These are phyloP conservation scores for Ochropleura leucogaster DNA, from an alignment of 2,888 invertebrate genomes.

Conservation along the genomic window DNA sequence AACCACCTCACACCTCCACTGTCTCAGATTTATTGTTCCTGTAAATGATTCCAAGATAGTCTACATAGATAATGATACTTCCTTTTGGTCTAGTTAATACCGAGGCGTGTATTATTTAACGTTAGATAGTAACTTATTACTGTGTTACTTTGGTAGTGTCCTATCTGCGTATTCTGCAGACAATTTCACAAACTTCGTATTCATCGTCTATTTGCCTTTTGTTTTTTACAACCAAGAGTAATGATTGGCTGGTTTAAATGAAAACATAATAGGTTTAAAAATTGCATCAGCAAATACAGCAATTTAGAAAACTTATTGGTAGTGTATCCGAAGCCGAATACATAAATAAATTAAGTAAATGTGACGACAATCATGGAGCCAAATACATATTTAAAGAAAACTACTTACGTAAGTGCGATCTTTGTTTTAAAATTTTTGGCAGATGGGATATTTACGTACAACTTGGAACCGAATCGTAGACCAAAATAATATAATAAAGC, in stretches of 20 bases:
- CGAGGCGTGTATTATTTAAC: constrained; percentile 30
- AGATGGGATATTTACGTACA: background rate
- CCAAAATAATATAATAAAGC: constrained; percentile 2
- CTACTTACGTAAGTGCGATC: constrained; percentile 15
- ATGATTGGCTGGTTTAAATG: constrained; percentile 8
- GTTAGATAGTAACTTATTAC: constrained; percentile 23
- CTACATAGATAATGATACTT: constrained; percentile 48
- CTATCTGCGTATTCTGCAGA: constrained; percentile 2
- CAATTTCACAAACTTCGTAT: background rate
- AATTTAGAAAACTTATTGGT: constrained; percentile 55
- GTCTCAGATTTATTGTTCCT: constrained; percentile 68
- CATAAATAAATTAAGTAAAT: constrained; percentile 40
- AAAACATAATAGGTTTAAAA: constrained; percentile 20
- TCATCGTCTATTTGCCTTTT: background rate
- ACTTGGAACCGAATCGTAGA: background rate
- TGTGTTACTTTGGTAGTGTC: constrained; percentile 15
- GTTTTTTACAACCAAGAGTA: constrained; percentile 7
- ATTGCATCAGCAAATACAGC: constrained; percentile 47
- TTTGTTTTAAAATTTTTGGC: constrained; percentile 23
- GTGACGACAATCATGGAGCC: constrained; percentile 22
- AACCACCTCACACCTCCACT: constrained; percentile 66
- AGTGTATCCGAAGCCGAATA: constrained; percentile 35
- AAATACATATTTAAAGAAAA: constrained; percentile 21
- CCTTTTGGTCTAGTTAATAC: constrained; percentile 46
- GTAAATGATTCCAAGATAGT: constrained; percentile 60